Base-by-base conservation (phyloP, 2,888 invertebrate genomes). In the Troides helena region DNA sequence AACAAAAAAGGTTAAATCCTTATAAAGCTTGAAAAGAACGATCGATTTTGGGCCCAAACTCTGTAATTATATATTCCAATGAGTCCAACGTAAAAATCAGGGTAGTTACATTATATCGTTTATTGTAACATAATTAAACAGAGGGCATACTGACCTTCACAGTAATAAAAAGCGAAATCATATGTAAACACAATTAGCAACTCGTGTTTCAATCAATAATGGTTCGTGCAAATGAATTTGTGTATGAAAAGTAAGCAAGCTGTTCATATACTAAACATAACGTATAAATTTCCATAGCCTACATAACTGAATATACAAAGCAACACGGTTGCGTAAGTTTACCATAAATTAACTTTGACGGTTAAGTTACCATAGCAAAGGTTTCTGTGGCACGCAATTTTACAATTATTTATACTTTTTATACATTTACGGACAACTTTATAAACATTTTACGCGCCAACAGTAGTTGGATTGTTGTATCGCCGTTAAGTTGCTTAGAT, bases 381-480 rank as follows among this genome's bases (percentile, higher is more conserved):
- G 46, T 53, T n/a, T 21, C 14, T 46, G 57, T 59, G 65, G 50
- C 69, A 70, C 69, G 69, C 69, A 39, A 70, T 62, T 66, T 66
- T 53, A 66, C 62, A 21, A 70, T 70, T 66, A 70, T 65, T 66
- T 66, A 65, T 62, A 57, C 57, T 7, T 70, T 46, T 66, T 65
- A 57, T 66, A 66, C 46, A 64, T 68, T 62, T 21, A 66, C 62
- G n/a, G 39, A 62, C 61, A 43, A 58, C 58, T 62, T 62, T 50
- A 50, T 69, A 62, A 65, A 66, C 58, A 62, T 62, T 65, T 66
- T 62, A 66, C 62, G 67, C 30, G 23, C 50, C 14, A 62, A 69
- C 61, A 69, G 69, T 70, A 57, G 57, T 39, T 56, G 17, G 18
- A 57, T 56, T 69, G 65, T 65, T n/a, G 62, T 61, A 39, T 56